Evolutionary conservation across 2,888 invertebrate genomes (phyloP).

Genomic region (Clusia tigrina): DNA sequence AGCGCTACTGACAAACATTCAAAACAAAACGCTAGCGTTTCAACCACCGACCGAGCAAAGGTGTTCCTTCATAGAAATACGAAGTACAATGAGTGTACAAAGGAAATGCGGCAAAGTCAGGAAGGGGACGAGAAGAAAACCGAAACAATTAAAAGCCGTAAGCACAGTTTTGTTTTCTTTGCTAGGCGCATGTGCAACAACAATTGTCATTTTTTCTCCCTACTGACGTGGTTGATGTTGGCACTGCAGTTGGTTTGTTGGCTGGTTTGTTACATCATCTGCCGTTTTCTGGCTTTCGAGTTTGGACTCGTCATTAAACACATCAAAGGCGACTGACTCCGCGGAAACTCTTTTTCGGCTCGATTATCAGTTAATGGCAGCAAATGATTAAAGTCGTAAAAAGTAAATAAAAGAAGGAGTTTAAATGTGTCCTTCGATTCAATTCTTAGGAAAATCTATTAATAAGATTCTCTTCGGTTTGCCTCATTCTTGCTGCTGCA

Average conservation of each 20-base stretch:
- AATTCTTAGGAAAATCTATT: too few relatives aligned
- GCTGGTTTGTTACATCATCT: constrained; percentile 22
- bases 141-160: neutral
- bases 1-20: neutral
- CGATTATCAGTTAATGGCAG: too few relatives aligned
- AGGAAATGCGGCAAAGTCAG: too few relatives aligned
- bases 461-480: too few relatives aligned
- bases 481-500: too few relatives aligned
- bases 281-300: constrained; percentile 18
- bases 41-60: constrained; percentile 2
- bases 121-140: too few relatives aligned
- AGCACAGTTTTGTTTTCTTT: constrained; percentile 6
- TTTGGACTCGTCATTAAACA: too few relatives aligned
- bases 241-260: neutral
- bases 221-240: neutral
- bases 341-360: too few relatives aligned
- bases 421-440: too few relatives aligned
- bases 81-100: neutral
- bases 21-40: neutral
- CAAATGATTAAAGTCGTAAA: too few relatives aligned
- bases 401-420: too few relatives aligned
- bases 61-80: neutral
- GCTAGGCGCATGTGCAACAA: constrained; percentile 12
- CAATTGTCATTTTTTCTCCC: constrained; percentile 7
- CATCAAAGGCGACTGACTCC: too few relatives aligned